phyloP scores from a whole-genome alignment of 1,140 invertebrate species.

The Ceratosolen solmsi region DNA sequence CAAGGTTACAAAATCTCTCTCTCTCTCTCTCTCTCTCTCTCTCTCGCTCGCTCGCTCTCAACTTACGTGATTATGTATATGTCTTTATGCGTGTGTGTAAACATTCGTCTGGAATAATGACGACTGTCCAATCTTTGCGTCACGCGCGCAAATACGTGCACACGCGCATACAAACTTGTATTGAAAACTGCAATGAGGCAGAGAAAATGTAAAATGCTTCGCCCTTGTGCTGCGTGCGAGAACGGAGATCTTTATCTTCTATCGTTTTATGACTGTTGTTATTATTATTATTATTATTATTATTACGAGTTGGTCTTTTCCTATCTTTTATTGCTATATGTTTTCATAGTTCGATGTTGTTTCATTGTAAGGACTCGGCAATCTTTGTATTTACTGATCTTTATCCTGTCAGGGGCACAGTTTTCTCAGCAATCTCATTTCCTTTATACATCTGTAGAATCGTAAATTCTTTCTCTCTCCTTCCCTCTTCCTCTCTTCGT shows the following conservation, averaged over 20 bases:
- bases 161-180: conserved; percentile 15
- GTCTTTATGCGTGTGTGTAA: background rate
- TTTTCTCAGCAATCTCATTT: background rate
- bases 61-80: background rate
- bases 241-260: conserved; percentile 35
- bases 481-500: background rate
- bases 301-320: background rate
- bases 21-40: conserved; percentile 5
- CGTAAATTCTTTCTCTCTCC: background rate
- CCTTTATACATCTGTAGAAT: background rate
- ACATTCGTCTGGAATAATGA: conserved; percentile 15
- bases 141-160: background rate
- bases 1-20: conserved; percentile 56
- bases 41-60: background rate
- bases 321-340: background rate
- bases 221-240: conserved; percentile 45
- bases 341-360: background rate
- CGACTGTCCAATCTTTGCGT: conserved; percentile 15
- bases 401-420: conserved; percentile 14
- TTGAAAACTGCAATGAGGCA: conserved; percentile 5
- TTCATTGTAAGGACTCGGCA: background rate
- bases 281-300: conserved; percentile 23
- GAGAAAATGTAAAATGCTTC: conserved; percentile 40
- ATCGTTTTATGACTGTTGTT: conserved; percentile 7
- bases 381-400: conserved; percentile 3